A percentile compares a stretch with the other conserved stretches of the same genome.
These are phyloP conservation scores for Barbus barbus DNA, from an alignment of 2,113 vertebrate species.

Conservation along the genomic window DNA sequence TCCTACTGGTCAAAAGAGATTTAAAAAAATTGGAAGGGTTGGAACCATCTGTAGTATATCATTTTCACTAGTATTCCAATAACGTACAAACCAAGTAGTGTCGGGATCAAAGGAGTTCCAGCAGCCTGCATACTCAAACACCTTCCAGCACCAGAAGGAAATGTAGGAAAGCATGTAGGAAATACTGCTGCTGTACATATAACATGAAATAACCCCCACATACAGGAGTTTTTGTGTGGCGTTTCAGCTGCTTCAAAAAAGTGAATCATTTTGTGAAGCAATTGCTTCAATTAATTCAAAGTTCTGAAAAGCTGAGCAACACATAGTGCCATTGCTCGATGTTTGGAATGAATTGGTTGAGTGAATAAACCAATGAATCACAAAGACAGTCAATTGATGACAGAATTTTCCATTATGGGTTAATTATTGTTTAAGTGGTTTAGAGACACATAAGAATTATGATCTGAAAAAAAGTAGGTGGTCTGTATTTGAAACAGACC, in stretches of 20 bases:
- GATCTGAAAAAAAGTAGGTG: not conserved
- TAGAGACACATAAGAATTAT: not conserved
- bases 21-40: no score
- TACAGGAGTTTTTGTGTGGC: no score
- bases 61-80: constrained; percentile 54
- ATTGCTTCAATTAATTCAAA: no score
- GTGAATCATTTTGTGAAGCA: no score
- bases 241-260: no score
- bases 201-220: no score
- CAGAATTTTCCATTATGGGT: not conserved
- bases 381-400: not conserved
- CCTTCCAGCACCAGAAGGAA: constrained; percentile 69
- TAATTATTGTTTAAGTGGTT: not conserved
- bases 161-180: constrained; percentile 28
- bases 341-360: no score
- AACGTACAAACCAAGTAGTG: not conserved
- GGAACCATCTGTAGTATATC: constrained; percentile 62
- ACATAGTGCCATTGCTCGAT: no score
- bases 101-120: rapidly evolving
- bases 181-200: no score
- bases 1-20: no score
- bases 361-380: no score
- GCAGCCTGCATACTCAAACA: constrained; percentile 27
- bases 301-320: no score
- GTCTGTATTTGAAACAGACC: constrained; percentile 43